A percentile compares a stretch with the other conserved stretches of the same genome.
Evolutionary conservation across 2,888 invertebrate species (phyloP).

Genomic region (Protophormia terraenovae): DNA sequence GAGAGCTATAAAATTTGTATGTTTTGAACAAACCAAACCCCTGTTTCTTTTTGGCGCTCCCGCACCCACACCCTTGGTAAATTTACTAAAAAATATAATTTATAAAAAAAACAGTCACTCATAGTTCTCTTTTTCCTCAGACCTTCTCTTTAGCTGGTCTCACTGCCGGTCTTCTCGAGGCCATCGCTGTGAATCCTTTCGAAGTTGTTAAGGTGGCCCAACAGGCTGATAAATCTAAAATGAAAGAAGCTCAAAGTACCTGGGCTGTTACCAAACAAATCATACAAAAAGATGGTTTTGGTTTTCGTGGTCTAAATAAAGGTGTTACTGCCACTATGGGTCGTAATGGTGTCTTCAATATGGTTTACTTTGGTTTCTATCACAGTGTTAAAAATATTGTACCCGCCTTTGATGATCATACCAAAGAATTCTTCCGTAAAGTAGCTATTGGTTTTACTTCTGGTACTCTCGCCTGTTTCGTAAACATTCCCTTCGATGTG

Average conservation of each 20-base stretch:
- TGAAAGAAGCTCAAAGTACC: slow-evolving; percentile 87
- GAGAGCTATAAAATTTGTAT: slow-evolving; percentile 95
- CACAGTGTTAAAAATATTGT: slow-evolving; percentile 91
- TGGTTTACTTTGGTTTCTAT: slow-evolving; percentile 97
- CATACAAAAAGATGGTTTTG: slow-evolving; percentile 88
- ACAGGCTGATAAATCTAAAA: slow-evolving; percentile 87
- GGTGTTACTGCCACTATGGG: slow-evolving; percentile 94
- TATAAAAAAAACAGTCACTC: background rate
- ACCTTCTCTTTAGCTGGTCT: slow-evolving; percentile 94
- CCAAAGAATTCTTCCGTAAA: slow-evolving; percentile 88
- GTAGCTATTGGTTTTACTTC: slow-evolving; percentile 92
- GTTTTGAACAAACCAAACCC: slow-evolving; percentile 96
- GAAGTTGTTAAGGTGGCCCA: slow-evolving; percentile 97
- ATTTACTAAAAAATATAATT: slow-evolving; percentile 67
- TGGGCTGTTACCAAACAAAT: slow-evolving; percentile 91
- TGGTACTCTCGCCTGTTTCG: slow-evolving; percentile 91
- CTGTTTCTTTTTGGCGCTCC: slow-evolving; percentile 90
- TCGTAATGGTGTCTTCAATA: slow-evolving; percentile 95
- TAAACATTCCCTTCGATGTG: slow-evolving; percentile 98
- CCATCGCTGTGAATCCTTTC: slow-evolving; percentile 94
- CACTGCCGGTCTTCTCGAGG: slow-evolving; percentile 95
- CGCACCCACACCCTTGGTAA: slow-evolving; percentile 89
- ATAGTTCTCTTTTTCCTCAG: slow-evolving; percentile 81
- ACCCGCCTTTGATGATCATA: slow-evolving; percentile 86
- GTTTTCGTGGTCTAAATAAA: slow-evolving; percentile 90